Base-by-base conservation (phyloP, 2,797 vertebrate species). In the Sardinella longiceps region DNA sequence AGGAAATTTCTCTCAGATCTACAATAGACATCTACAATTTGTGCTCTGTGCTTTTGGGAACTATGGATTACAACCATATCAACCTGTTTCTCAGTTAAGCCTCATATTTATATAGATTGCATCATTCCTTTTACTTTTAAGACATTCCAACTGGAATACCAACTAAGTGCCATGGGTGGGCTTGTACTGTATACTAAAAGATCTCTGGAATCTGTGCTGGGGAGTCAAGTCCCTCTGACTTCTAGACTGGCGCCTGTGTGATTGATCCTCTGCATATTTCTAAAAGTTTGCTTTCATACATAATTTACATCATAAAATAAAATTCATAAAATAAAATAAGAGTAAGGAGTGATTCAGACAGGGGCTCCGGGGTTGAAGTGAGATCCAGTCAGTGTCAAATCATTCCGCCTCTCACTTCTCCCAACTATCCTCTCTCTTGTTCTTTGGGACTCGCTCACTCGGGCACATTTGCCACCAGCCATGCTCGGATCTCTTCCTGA, bases 401-500 rank as follows among this genome's bases (percentile, higher is more conserved):
- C 66, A 74, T 74, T 15, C 66, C 30, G 30, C 63, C 28, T 70
- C 63, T 70, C 63, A 4, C 63, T 70, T 70, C 30, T 70, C 28
- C 63, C 63, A 3, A 33, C 30, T 70, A 5, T 33, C 30, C 3
- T 70, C 63, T 33, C 30, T 70, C 14, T 58, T 43, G 43, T 43
- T 43, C n/a, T 43, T 43, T 43, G 43, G 43, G 30, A 15, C 12
- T 30, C 50, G 15, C 58, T 84, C 23, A 83, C 45, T 83, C 90
- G 12, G 12, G 2, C 0, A 89, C 43, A 0, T 94, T 93, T 85
- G 6, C 88, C 0, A 87, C 14, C 39, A 99, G 92, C 98, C 98
- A 99, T 0, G 0, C 0, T 3, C 0, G 2, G 86, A 99, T 98
- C 87, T 96, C 95, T 0, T 92, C 5, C 88, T 91, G 89, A 80